Evolutionary conservation across 2,888 invertebrate species (phyloP), one percentile per base, ranked within the genome.

Genomic region (Pseudococcus longispinus): DNA sequence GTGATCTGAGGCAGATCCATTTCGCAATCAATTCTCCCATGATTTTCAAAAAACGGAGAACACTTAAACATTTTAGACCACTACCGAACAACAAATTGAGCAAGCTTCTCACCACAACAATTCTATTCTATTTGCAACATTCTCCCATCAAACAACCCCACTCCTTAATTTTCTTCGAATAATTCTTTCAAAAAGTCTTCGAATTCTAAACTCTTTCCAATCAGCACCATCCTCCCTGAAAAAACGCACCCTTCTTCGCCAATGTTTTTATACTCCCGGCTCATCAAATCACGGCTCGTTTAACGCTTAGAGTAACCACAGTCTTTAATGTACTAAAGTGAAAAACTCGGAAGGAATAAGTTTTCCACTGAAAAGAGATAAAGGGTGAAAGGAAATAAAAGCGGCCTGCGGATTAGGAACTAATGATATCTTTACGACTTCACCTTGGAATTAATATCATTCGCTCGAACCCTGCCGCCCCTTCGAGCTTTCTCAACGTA

Each of bases 391-490:
- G 74, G 74, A 74, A 74, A 74, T 74, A 74, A 74, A 74, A 74
- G 74, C 74, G 74, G 74, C 74, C 74, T 32, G 74, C 74, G 74
- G 74, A 74, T 74, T 74, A 74, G 74, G 74, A 74, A 74, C 74
- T 74, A 74, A 74, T 74, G 74, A 74, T 74, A 74, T 74, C 74
- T 74, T 74, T 74, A 74, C 74, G 74, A 74, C 74, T 74, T 74
- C 74, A 74, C 74, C 74, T 74, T 74, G 74, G 74, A 74, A 74
- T 74, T 74, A 74, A 74, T 74, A 74, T 74, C 74, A 37, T 74
- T 32, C 74, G 74, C 74, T 37, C 26, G 32, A 5, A 74, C 74
- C 51, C 51, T 51, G 6, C 37, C 29, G 60, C 20, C 60, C 60
- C 60, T 60, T 37, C 37, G 37, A 5, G 37, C 9, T 9, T 6